Evolutionary conservation across 2,888 invertebrate genomes (phyloP), one percentile per base, ranked within the genome.

Genomic region (Rhimphoctona megacephalus): DNA sequence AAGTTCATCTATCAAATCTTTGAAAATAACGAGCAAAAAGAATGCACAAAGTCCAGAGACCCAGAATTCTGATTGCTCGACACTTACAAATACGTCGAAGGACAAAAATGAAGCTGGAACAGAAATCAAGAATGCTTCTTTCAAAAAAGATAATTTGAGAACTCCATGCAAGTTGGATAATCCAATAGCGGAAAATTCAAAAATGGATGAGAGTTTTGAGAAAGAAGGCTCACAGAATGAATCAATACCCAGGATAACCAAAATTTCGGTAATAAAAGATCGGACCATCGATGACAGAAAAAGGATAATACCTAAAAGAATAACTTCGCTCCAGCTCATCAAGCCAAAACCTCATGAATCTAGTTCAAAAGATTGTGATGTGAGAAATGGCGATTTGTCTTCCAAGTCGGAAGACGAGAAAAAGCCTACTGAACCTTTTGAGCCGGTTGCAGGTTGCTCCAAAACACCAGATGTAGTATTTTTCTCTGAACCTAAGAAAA

Each of bases 401-500:
- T 73, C 52, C 19, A 67, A n/a, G 19, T 39, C 73, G 6, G 73
- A 49, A 0, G 49, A 67, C 36, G 14, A 11, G 19, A 43, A 39
- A 46, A 30, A 30, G 19, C 3, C 25, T 7, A 67, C 25, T 7
- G 9, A 52, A 49, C 9, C 33, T 33, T 78, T 54, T 25, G 67
- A 39, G 39, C 46, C 78, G 22, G 49, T 54, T n/a, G 49, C 79
- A 4, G 82, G 74, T 30, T 74, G 52, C 14, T 85, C 74, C n/a
- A 74, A 74, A 9, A 43, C 73, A n/a, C 52, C 82, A 25, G 78
- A 64, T 39, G 11, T 2, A 2, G 39, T 70, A 22, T 17, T 19
- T 14, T 33, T 25, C 11, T 30, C n/a, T 22, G 33, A 17, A 6
- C 3, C 39, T 11, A 54, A 74, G 39, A 43, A 22, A 22, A 39